Evolutionary conservation across 1,140 invertebrate genomes (phyloP).

Genomic region (Scaptomyza pallida): DNA sequence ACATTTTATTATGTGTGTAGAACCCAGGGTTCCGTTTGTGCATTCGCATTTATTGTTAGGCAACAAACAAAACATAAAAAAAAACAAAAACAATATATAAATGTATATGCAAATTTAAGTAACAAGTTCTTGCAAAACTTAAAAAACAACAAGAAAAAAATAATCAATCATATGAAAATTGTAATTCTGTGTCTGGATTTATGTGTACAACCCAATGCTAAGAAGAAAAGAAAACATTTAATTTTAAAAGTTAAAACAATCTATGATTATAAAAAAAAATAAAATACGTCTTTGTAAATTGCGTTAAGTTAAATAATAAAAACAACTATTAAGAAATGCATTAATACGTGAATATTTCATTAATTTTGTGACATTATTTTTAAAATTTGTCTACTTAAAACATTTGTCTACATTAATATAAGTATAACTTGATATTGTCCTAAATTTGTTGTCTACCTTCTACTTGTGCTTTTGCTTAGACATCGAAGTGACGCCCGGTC

Average conservation of each 20-base stretch:
- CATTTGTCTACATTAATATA: slow-evolving; percentile 40
- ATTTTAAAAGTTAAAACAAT: slow-evolving; percentile 34
- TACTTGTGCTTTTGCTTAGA: slow-evolving; percentile 77
- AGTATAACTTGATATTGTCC: background rate
- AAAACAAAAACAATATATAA: background rate
- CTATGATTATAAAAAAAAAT: slow-evolving; percentile 51
- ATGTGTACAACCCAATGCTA: slow-evolving; percentile 24
- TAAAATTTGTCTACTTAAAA: slow-evolving; percentile 21
- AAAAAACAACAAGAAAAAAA: no score
- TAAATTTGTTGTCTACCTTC: background rate
- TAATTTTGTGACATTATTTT: no score
- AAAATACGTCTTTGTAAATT: slow-evolving; percentile 82
- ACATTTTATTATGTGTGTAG: slow-evolving; percentile 38
- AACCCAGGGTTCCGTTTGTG: slow-evolving; percentile 49
- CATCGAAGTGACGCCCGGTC: slow-evolving; percentile 41
- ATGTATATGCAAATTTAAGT: slow-evolving; percentile 4
- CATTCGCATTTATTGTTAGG: slow-evolving; percentile 65
- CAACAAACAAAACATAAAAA: background rate
- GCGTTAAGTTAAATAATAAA: slow-evolving; percentile 78
- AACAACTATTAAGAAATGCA: slow-evolving; percentile 56
- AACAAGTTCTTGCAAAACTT: slow-evolving; percentile 25
- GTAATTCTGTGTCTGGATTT: slow-evolving; percentile 34
- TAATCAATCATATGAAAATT: slow-evolving; percentile 15
- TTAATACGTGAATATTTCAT: background rate
- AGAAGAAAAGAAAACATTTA: slow-evolving; percentile 8